Evolutionary conservation across 1,140 invertebrate genomes (phyloP), one percentile per base, ranked within the genome.

Genomic region (Leguminivora glycinivorella): DNA sequence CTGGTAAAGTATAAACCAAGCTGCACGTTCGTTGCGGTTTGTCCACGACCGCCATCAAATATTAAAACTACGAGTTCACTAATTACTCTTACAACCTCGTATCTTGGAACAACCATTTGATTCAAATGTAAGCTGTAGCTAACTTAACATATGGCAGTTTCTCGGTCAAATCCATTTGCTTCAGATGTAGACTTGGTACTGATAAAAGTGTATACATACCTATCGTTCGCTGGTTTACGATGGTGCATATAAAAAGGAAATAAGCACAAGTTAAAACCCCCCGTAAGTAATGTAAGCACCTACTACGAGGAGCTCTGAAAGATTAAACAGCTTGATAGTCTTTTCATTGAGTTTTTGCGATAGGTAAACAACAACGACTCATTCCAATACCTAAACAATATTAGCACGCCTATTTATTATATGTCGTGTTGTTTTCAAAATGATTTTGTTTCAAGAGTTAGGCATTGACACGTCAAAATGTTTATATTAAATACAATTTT

Each of bases 1-100:
- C n/a, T n/a, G n/a, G n/a, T 52, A 52, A 52, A 52, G n/a, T 52
- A 52, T 19, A 52, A 52, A 52, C 47, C 47, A 52, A 52, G 47
- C 47, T 52, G 47, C 17, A 52, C 47, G 47, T 52, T 9, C 47
- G 47, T 52, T 22, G 17, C 47, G 47, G 47, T 52, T 52, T 52
- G 47, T 19, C 47, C 22, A 52, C 47, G 47, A 52, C n/a, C 47
- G n/a, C 47, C 1, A 52, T 52, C 47, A 52, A 52, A 52, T 52
- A 52, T 52, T 52, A 52, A 52, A 52, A 52, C 47, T 52, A 52
- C 17, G 47, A 52, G 47, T 19, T 7, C 47, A 19, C 47, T 52
- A 52, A 52, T 52, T 52, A 22, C 17, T 52, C 0, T 52, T 19
- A 4, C 14, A 19, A 52, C 47, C 47, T 52, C 47, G 47, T 52